A percentile compares a stretch with the other conserved stretches of the same genome.
These are phyloP conservation scores for Thereva nobilitata DNA, from an alignment of 2,888 invertebrate genomes.

Conservation along the genomic window DNA sequence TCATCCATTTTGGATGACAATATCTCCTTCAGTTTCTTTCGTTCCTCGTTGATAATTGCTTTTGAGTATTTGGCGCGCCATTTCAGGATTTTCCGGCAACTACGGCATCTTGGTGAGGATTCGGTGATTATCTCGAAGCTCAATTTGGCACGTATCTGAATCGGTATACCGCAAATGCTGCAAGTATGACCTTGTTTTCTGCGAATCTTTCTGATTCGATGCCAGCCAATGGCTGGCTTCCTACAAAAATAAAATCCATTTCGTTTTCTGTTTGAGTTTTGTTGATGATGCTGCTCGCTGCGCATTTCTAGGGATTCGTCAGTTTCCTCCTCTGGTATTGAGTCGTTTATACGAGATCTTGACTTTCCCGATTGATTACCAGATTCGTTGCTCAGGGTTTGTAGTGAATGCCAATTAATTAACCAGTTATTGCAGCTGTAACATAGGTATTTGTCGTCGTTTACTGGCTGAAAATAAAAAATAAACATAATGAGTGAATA, in stretches of 20 bases:
- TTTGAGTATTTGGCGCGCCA: conserved; percentile 46
- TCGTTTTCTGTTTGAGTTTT: conserved; percentile 35
- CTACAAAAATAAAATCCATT: conserved; percentile 43
- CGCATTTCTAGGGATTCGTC: conserved; percentile 26
- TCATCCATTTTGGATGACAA: conserved; percentile 33
- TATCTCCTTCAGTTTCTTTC: conserved; percentile 33
- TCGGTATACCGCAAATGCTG: conserved; percentile 45
- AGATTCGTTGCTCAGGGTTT: conserved; percentile 49
- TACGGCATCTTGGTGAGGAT: conserved; percentile 46
- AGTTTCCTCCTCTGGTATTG: conserved; percentile 38
- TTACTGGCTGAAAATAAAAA: conserved; percentile 51
- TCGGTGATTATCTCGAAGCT: neutral
- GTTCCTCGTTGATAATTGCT: conserved; percentile 38
- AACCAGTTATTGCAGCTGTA: conserved; percentile 59
- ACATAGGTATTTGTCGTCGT: conserved; percentile 58
- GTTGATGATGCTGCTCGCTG: conserved; percentile 5
- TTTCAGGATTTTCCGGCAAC: conserved; percentile 46
- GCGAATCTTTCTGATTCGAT: conserved; percentile 39
- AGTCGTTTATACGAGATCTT: conserved; percentile 51
- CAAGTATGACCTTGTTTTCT: conserved; percentile 48
- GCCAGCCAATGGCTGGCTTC: conserved; percentile 35
- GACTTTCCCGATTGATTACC: conserved; percentile 52
- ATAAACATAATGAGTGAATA: no score
- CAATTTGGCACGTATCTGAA: conserved; percentile 31
- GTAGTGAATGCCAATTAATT: conserved; percentile 58